Base-by-base conservation (phyloP, 1,140 invertebrate species). In the Drosophila leontia region DNA sequence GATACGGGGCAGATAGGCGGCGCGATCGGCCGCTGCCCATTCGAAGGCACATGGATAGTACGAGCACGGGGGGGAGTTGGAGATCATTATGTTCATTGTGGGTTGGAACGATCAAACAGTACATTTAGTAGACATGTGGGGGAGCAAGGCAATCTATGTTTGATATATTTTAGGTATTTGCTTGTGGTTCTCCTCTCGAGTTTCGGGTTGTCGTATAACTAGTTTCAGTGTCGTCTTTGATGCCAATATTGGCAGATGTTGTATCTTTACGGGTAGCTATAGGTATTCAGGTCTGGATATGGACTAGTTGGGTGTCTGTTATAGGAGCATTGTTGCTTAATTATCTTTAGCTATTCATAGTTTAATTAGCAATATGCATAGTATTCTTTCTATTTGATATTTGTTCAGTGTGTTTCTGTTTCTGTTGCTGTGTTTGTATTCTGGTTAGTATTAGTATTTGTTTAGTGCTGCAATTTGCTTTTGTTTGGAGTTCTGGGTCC, bases 321-420 rank as follows among this genome's bases (percentile, higher is more conserved):
- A 67, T 50, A 59, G 45, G 57, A 82, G 69, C 75, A 83, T 88
- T 88, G 63, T 75, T 78, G 65, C 69, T 90, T 88, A 88, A 90
- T 88, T 84, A 88, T 85, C 68, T 75, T 85, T 78, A 78, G 78
- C 80, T 88, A 88, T 88, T 80, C 64, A 64, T 88, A 78, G 75
- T 81, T 88, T 78, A 88, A 88, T 88, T 88, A 88, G 68, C 77
- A 80, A 88, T 84, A 83, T 74, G 71, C 68, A 80, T 74, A 80
- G 74, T 74, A 80, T 74, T 87, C 65, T 61, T 80, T 26, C 39
- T 77, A 78, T 85, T 76, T 75, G 64, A 56, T 87, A 87, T 87
- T 87, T 53, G 51, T 76, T 83, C 59, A 75, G 72, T 55, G 53
- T 78, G 71, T 71, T 53, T 44, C 45, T 58, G 62, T 72, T 35